Base-by-base conservation (phyloP, 2,888 invertebrate species). In the Reticulitermes lucifugus region DNA sequence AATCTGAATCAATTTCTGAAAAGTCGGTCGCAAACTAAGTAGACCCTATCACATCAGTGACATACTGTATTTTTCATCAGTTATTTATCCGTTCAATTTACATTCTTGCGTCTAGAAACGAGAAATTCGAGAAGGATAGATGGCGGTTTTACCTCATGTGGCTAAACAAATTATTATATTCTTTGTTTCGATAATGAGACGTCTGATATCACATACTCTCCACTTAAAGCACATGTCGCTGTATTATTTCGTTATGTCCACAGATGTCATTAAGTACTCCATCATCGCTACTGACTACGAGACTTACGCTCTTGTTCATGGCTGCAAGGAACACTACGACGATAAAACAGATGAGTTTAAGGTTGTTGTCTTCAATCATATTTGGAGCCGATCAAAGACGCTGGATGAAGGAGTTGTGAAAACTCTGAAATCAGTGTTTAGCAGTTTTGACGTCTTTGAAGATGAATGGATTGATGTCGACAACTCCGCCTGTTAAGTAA, bases 231-330 rank as follows among this genome's bases (percentile, higher is more conserved):
- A 46, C 46, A 46, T 46, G 46, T 12, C 46, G 46, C 9, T 46
- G 12, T 46, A 46, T 46, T 46, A 12, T 46, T 46, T 5, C 41
- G 29, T 65, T n/a, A 29, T 73, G 73, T 55, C 65, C 35, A 21
- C 82, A 82, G 82, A n/a, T 43, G 46, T 46, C 6, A 2, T 65
- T 22, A 25, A 70, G 9, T 55, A 73, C 29, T 25, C 71, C 12
- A 55, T 83, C 46, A n/a, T 83, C 18, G 83, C 83, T 4, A 73
- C 73, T 1, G 83, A 83, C 73, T 83, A 83, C 73, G 55, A 73
- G 22, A 55, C 65, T 10, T 83, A 83, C 25, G 83, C 83, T 22
- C 51, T 83, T 2, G 25, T 51, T 1, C 83, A 83, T 22, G 35
- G 29, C 18, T 83, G 83, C 73, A 29, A n/a, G 14, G 55, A 71